Evolutionary conservation across 2,797 vertebrate genomes (phyloP).

Genomic region (Gymnothorax javanicus): DNA sequence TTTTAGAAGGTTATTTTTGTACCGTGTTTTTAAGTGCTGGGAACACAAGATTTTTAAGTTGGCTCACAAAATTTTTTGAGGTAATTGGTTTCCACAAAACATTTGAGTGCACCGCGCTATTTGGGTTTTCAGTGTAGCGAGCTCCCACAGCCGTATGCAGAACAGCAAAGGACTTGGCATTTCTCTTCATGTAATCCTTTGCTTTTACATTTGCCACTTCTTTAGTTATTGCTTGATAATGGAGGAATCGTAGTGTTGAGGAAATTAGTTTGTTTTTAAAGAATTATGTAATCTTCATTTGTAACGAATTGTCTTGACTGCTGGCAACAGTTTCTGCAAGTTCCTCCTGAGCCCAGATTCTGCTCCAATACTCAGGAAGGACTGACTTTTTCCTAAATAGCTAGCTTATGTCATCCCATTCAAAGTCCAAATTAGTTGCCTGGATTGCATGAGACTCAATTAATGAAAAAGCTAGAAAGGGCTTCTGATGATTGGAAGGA

Average conservation of each 20-base stretch:
- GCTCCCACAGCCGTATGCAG: not conserved
- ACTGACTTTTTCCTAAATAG: slow-evolving; percentile 48
- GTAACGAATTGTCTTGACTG: slow-evolving; percentile 21
- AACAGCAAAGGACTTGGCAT: not conserved
- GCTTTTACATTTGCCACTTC: not conserved
- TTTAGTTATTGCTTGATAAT: not conserved
- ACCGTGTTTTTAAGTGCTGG: too few relatives aligned
- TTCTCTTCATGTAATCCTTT: not conserved
- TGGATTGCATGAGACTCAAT: slow-evolving; percentile 46
- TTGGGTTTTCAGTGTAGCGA: not conserved
- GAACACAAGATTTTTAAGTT: too few relatives aligned
- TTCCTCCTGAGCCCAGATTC: slow-evolving; percentile 29
- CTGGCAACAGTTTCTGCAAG: slow-evolving; percentile 19
- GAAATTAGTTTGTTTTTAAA: not conserved
- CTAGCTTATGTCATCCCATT: slow-evolving; percentile 45
- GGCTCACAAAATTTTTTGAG: too few relatives aligned
- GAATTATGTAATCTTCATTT: slow-evolving; percentile 4
- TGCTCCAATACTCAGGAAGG: slow-evolving; percentile 16
- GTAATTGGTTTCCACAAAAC: too few relatives aligned
- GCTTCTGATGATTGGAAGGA: slow-evolving; percentile 45
- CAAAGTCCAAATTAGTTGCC: slow-evolving; percentile 45
- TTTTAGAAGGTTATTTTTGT: too few relatives aligned
- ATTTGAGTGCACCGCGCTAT: too few relatives aligned
- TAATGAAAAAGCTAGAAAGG: slow-evolving; percentile 38
- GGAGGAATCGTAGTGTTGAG: not conserved